A percentile compares a stretch with the other conserved stretches of the same genome.
Evolutionary conservation across 2,113 vertebrate genomes (phyloP).

Genomic region (Pagrus major): DNA sequence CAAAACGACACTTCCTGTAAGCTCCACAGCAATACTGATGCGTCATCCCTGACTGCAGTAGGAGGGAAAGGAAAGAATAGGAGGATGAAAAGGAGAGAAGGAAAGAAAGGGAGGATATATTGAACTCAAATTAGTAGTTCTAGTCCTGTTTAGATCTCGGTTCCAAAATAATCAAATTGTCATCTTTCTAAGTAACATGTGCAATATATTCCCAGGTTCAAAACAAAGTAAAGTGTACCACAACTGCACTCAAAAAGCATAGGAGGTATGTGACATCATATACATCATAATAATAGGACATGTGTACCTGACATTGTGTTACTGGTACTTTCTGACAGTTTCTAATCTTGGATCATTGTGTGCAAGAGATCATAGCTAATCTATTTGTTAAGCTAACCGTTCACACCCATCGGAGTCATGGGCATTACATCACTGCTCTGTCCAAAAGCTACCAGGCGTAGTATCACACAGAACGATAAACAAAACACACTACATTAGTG

Average conservation of each 20-base stretch:
- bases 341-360: neutral
- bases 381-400: conserved; percentile 35
- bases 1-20: conserved; percentile 81
- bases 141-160: conserved; percentile 1
- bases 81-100: conserved; percentile 46
- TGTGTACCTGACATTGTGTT: neutral
- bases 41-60: conserved; percentile 84
- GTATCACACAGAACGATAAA: conserved; percentile 33
- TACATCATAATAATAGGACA: neutral
- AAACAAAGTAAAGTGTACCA: conserved; percentile 7
- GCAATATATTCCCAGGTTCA: neutral
- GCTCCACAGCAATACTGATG: conserved; percentile 79
- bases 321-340: neutral
- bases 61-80: conserved; percentile 59
- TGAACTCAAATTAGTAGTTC: neutral
- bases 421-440: conserved; percentile 68
- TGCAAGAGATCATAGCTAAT: conserved; percentile 32
- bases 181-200: neutral
- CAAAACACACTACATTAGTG: conserved; percentile 41
- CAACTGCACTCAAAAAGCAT: neutral
- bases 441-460: conserved; percentile 57
- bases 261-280: neutral
- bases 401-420: conserved; percentile 63
- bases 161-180: conserved; percentile 32
- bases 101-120: neutral